phyloP scores from a whole-genome alignment of 2,888 invertebrate species.

The Sericinus montela region DNA sequence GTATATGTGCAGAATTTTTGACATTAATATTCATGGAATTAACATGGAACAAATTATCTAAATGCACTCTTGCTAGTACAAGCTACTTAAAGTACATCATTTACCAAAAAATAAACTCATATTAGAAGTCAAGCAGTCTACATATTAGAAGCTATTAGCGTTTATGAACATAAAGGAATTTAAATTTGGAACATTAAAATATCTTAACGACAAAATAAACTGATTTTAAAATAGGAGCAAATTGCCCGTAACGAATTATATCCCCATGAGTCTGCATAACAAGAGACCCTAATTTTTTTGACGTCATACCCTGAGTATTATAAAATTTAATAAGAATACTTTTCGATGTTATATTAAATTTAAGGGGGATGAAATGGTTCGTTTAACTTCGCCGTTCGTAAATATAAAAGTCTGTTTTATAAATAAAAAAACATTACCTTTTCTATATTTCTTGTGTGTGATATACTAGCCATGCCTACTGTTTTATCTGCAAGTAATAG shows the following conservation, averaged over 20 bases:
- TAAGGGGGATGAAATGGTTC: conserved; percentile 66
- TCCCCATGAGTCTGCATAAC: conserved; percentile 44
- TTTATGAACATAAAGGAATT: neutral
- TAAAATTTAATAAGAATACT: conserved; percentile 66
- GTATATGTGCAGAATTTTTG: too few relatives aligned
- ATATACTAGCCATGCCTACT: too few relatives aligned
- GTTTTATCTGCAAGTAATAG: too few relatives aligned
- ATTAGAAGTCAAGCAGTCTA: too few relatives aligned
- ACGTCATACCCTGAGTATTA: conserved; percentile 27
- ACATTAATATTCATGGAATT: too few relatives aligned
- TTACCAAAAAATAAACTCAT: too few relatives aligned
- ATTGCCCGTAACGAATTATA: conserved; percentile 47
- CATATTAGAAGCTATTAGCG: too few relatives aligned
- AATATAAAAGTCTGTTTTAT: neutral
- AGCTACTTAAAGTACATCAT: too few relatives aligned
- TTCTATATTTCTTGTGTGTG: too few relatives aligned
- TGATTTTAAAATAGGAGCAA: conserved; percentile 50
- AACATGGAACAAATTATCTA: too few relatives aligned
- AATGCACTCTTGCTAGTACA: too few relatives aligned
- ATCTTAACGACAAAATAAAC: conserved; percentile 30
- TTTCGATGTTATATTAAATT: conserved; percentile 69
- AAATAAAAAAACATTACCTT: neutral
- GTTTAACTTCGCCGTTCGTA: conserved; percentile 39
- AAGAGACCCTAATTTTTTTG: conserved; percentile 22
- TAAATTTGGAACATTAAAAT: conserved; percentile 19